Conservation (phyloP, 2,113 vertebrate genomes). For the Rhynchomys soricoides region DNA sequence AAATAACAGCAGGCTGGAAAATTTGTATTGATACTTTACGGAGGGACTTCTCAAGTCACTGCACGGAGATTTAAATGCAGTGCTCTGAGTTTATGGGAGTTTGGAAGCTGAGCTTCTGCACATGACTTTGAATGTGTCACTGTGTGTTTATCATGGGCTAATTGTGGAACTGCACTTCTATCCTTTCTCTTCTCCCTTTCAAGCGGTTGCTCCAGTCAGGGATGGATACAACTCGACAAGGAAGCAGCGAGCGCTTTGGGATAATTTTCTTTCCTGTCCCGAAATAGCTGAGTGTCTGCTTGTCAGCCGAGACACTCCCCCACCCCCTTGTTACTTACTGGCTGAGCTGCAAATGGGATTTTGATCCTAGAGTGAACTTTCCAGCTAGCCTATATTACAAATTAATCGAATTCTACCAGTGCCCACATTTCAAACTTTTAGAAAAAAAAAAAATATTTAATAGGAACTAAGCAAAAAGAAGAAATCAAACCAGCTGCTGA, state of each 20-base stretch:
- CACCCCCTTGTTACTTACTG: constrained; percentile 53
- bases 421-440: constrained; percentile 84
- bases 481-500: constrained; percentile 95
- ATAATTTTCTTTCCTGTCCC: constrained; percentile 76
- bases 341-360: constrained; percentile 66
- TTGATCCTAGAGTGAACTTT: constrained; percentile 40
- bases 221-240: constrained; percentile 48
- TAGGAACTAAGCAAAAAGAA: constrained; percentile 92
- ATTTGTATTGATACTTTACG: constrained; percentile 73
- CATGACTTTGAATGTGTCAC: constrained; percentile 46
- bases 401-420: constrained; percentile 81
- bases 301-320: constrained; percentile 31
- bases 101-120: constrained; percentile 61
- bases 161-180: constrained; percentile 57
- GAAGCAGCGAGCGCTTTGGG: constrained; percentile 70
- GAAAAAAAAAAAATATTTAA: constrained; percentile 87
- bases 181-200: constrained; percentile 58
- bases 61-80: constrained; percentile 60
- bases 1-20: constrained; percentile 71
- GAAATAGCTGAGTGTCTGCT: constrained; percentile 63
- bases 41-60: constrained; percentile 71
- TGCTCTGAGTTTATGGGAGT: constrained; percentile 28
- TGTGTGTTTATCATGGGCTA: constrained; percentile 53
- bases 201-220: constrained; percentile 28
- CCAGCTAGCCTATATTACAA: constrained; percentile 69